Evolutionary conservation across 2,113 vertebrate species (phyloP).

Genomic region (Rhizomys pruinosus): DNA sequence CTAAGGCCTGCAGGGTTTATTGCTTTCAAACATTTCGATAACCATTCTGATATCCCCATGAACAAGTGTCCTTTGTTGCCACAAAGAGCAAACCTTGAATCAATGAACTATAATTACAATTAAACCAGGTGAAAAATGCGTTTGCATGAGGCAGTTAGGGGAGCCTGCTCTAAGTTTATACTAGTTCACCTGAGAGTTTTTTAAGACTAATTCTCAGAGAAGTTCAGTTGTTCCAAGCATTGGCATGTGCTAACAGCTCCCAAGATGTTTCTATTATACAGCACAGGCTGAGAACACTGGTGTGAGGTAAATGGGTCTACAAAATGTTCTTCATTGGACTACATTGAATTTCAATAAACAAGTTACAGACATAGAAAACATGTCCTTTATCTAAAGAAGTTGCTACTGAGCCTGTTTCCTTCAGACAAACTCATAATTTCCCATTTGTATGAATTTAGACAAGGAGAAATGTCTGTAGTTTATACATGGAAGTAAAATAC

Average conservation of each 20-base stretch:
- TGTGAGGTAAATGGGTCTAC: background rate
- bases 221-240: background rate
- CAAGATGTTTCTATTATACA: background rate
- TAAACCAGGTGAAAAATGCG: background rate
- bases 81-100: slow-evolving; percentile 10
- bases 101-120: background rate
- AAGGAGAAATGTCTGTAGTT: background rate
- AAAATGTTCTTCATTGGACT: background rate
- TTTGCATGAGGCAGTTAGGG: background rate
- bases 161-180: background rate
- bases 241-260: background rate
- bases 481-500: background rate
- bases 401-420: background rate
- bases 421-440: background rate
- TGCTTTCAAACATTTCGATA: background rate
- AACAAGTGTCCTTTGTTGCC: background rate
- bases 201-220: background rate
- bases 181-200: background rate
- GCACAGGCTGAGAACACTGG: background rate
- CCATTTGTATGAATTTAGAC: background rate
- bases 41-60: background rate
- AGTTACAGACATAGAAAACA: background rate
- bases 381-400: background rate
- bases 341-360: slow-evolving; percentile 5
- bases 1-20: background rate